phyloP scores from a whole-genome alignment of 2,113 vertebrate genomes.

The Rattus rattus region DNA sequence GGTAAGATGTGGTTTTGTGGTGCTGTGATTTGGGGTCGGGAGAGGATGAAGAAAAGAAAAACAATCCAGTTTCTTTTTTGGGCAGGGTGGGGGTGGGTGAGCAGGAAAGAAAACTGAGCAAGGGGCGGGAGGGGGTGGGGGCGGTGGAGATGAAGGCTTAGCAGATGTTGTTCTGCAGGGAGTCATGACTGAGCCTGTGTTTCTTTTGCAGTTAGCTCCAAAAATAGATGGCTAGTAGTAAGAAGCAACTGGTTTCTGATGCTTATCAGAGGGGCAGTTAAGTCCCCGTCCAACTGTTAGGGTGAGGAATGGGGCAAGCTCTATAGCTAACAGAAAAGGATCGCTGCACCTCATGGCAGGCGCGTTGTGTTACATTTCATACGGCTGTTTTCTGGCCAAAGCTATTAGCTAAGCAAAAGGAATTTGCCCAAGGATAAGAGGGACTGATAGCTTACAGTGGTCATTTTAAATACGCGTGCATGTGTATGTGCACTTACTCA shows the following conservation, averaged over 20 bases:
- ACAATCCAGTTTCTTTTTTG: slow-evolving; percentile 21
- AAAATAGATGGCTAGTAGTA: slow-evolving; percentile 71
- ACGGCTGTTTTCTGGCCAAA: not conserved
- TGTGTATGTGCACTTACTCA: not conserved
- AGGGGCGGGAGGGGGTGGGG: not conserved
- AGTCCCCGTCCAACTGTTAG: slow-evolving; percentile 60
- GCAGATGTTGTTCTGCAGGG: slow-evolving; percentile 39
- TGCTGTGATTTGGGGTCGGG: not conserved
- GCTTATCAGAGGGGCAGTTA: slow-evolving; percentile 66
- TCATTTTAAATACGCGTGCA: not conserved
- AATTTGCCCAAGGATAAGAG: not conserved
- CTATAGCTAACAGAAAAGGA: not conserved
- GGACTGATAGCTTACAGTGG: not conserved
- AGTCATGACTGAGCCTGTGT: slow-evolving; percentile 61
- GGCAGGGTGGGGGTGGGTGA: slow-evolving; percentile 4
- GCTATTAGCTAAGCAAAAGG: slow-evolving; percentile 11
- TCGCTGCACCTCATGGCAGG: not conserved
- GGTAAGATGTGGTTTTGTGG: slow-evolving; percentile 81
- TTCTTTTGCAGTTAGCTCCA: slow-evolving; percentile 68
- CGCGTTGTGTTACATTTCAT: not conserved
- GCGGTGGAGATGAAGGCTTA: slow-evolving; percentile 67
- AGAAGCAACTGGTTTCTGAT: slow-evolving; percentile 70
- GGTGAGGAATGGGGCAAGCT: not conserved
- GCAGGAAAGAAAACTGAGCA: slow-evolving; percentile 61
- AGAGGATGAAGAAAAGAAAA: slow-evolving; percentile 64